These are phyloP conservation scores for Taphrorychus bicolor DNA, from an alignment of 2,888 invertebrate species.

Conservation along the genomic window DNA sequence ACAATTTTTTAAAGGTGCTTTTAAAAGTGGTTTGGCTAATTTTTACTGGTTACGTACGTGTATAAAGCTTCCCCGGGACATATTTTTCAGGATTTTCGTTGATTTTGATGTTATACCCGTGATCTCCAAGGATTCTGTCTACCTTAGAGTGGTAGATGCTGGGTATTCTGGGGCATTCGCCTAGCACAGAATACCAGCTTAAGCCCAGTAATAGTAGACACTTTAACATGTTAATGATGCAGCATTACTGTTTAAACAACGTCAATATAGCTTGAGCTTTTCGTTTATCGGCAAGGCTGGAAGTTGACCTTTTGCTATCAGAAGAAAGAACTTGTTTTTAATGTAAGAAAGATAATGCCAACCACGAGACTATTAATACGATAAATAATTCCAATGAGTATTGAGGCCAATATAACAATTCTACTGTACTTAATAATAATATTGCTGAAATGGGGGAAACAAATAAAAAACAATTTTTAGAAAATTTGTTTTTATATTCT, in stretches of 20 bases:
- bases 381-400: too few species aligned
- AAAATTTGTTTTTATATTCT: not conserved
- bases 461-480: not conserved
- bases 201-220: not conserved
- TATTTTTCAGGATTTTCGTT: constrained; percentile 83
- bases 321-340: too few species aligned
- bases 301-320: too few species aligned
- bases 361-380: too few species aligned
- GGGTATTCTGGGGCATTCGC: constrained; percentile 61
- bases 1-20: not conserved
- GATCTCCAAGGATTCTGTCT: constrained; percentile 78
- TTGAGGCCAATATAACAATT: too few species aligned
- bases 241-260: too few species aligned
- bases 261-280: too few species aligned
- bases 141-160: constrained; percentile 59
- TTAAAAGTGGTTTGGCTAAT: not conserved
- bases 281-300: too few species aligned
- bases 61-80: constrained; percentile 83
- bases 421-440: not conserved
- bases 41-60: constrained; percentile 65
- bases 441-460: not conserved
- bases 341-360: too few species aligned
- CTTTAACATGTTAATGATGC: not conserved
- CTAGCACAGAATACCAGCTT: not conserved
- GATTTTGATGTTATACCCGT: constrained; percentile 83